Conservation (phyloP, 2,113 vertebrate genomes). For the Daphoenositta chrysoptera region DNA sequence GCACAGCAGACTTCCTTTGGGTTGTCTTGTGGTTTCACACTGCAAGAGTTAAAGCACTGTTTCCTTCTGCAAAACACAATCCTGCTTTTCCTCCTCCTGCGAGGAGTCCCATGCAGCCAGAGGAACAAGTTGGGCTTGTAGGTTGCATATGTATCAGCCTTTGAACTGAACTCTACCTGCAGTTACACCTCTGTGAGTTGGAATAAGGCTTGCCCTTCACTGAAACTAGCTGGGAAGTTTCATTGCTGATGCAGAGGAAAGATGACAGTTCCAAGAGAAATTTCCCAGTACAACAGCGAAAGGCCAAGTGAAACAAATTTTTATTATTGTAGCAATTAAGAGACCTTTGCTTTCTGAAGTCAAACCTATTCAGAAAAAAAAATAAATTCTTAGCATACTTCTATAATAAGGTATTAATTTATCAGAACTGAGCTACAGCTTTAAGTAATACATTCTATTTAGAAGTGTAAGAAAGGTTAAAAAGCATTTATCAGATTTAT, state of each 20-base stretch:
- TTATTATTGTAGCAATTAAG: background rate
- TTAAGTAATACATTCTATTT: background rate
- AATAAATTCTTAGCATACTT: background rate
- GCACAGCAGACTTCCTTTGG: background rate
- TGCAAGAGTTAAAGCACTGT: background rate
- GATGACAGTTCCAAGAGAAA: background rate
- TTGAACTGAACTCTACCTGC: conserved; percentile 10
- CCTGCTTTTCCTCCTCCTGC: background rate
- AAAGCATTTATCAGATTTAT: background rate
- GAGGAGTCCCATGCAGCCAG: background rate
- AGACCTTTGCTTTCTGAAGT: background rate
- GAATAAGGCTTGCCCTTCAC: background rate
- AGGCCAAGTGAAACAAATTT: background rate
- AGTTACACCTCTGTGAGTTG: background rate
- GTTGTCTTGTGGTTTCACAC: background rate
- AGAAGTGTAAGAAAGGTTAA: background rate
- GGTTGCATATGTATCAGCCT: background rate
- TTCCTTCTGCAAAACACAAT: background rate
- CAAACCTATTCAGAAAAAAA: background rate
- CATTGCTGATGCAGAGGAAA: background rate
- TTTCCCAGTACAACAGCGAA: background rate
- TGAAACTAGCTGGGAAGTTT: background rate
- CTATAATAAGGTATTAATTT: background rate
- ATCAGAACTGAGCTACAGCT: background rate
- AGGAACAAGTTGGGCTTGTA: conserved; percentile 1